Evolutionary conservation across 53 echinoderm and acorn worm species (phyloP), one percentile per base, ranked within the genome.

Genomic region (Zoroaster sp.): DNA sequence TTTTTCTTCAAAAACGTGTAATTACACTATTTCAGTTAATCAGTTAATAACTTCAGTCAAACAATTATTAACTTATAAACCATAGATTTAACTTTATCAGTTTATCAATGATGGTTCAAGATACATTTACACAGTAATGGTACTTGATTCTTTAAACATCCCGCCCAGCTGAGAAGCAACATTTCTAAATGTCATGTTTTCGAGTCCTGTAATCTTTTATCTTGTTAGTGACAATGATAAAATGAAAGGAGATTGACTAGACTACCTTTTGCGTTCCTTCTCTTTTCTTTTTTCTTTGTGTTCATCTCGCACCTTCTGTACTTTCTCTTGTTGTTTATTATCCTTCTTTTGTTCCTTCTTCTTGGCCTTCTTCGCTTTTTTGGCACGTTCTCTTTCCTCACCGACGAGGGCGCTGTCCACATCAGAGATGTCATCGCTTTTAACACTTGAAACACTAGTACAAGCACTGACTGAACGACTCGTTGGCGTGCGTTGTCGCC

Each of bases 381-480:
- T 75, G 31, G 76, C 85, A 23, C 18, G 63, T 74, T 42, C 41
- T 66, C 38, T 95, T 35, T 91, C 93, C 33, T 87, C 87, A 4
- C 87, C 95, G 46, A 68, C 69, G 71, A 93, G 87, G 40, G 80
- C 74, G 32, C 80, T 91, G 66, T 91, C 95, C 3, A 95, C 89
- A 44, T 89, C 80, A 0, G 93, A 91, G 40, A 95, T 93, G 10
- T 95, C 95, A 25, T 89, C 89, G 75, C 95, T 95, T 59, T 70
- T 44, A 0, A 93, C 90, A 4, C 83, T 91, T 28, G 79, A 75
- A 67, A 89, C 90, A 54, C 72, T 88, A 67, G 92, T 92, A 13
- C 88, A 92, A 28, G 47, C 69, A 43, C 94, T 94, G 11, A 94
- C 65, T 13, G 81, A 69, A 72, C 94, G 90, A 41, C 80, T 85